Base-by-base conservation (phyloP, 2,797 vertebrate genomes). In the Sitta carolinensis region DNA sequence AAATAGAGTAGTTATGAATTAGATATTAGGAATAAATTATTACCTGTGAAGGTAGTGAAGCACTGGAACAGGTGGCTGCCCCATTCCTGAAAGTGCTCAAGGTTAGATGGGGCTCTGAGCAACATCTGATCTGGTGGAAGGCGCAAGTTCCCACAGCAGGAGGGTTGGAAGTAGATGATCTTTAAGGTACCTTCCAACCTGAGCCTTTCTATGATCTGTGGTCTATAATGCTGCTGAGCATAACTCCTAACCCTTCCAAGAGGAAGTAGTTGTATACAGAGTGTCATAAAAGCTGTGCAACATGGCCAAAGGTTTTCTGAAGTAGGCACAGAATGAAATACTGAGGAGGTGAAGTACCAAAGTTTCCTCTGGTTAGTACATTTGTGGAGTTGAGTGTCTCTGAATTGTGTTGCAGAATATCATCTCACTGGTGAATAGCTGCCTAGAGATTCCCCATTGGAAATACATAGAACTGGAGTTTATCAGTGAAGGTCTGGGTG, bases 81-180 rank as follows among this genome's bases (percentile, higher is more conserved):
- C 17, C n/a, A 26, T 38, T 16, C 17, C 29, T 40, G 43, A 16
- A 76, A 63, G 5, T 25, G 12, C 51, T 76, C 29, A 83, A 63
- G 57, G 20, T 5, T 83, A 17, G n/a, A 13, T 70, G 25, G 29
- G 15, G 8, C 25, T 63, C n/a, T 38, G n/a, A 57, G 23, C 32
- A 69, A 11, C 14, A 16, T 20, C 11, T 63, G 14, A 9, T 30
- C 27, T 30, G 10, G 14, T 19, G 12, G 26, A 22, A 76, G 14
- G 11, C 45, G 10, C 11, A 17, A 0, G 0, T 62, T 13, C 20
- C 5, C 11, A 18, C 1, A 2, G 23, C 0, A 3, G n/a, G 11
- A 50, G 16, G 5, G 13, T 11, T 63, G 43, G 13, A 63, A 63
- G 3, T 4, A 30, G 7, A 26, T 30, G 38, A 57, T 13, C 36